phyloP scores from a whole-genome alignment of 2,888 invertebrate genomes.

The Drosophila incognita region DNA sequence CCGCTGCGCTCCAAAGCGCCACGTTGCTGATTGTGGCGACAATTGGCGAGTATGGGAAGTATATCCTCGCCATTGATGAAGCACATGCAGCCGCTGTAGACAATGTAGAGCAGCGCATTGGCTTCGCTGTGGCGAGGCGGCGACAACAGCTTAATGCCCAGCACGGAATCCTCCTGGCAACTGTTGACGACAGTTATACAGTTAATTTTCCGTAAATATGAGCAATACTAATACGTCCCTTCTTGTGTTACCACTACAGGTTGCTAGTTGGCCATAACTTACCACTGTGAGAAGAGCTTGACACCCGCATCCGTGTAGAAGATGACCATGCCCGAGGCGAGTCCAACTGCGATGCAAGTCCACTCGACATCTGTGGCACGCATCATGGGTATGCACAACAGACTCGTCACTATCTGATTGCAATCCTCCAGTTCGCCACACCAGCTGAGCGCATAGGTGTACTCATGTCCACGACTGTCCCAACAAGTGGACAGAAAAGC shows the following conservation, averaged over 20 bases:
- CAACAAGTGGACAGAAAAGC: slow-evolving; percentile 89
- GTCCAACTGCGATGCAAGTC: slow-evolving; percentile 96
- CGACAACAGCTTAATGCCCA: slow-evolving; percentile 91
- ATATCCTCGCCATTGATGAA: slow-evolving; percentile 90
- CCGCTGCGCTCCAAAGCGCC: slow-evolving; percentile 47
- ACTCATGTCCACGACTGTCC: slow-evolving; percentile 80
- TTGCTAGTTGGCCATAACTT: neutral
- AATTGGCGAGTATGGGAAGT: slow-evolving; percentile 90
- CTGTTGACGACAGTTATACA: slow-evolving; percentile 30
- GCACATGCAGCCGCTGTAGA: slow-evolving; percentile 89
- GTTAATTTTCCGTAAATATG: neutral
- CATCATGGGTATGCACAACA: slow-evolving; percentile 86
- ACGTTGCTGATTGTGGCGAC: slow-evolving; percentile 88
- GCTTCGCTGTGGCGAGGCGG: slow-evolving; percentile 82
- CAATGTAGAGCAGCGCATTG: slow-evolving; percentile 83
- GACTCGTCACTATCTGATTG: slow-evolving; percentile 86
- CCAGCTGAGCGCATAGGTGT: slow-evolving; percentile 87
- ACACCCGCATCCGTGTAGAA: slow-evolving; percentile 96
- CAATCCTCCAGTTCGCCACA: slow-evolving; percentile 86
- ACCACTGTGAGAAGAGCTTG: slow-evolving; percentile 91
- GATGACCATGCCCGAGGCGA: slow-evolving; percentile 92
- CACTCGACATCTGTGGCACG: slow-evolving; percentile 91
- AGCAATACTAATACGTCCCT: neutral
- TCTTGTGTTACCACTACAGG: neutral
- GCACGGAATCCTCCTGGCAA: slow-evolving; percentile 92